Evolutionary conservation across 92 coral and sea anemone genomes (phyloP), one percentile per base, ranked within the genome.

Genomic region (Desmophyllum pertusum): DNA sequence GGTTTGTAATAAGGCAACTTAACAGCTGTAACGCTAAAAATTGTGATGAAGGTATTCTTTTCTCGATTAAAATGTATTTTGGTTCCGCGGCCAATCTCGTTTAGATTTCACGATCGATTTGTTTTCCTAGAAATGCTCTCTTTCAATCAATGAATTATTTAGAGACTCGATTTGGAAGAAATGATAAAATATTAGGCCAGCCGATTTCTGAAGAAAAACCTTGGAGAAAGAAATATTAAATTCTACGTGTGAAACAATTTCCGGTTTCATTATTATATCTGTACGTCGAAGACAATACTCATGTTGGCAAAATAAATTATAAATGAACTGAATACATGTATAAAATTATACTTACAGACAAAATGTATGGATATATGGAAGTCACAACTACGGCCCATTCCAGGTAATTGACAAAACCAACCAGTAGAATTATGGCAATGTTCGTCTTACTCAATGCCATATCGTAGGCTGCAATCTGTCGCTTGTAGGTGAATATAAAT

Each of bases 341-440:
- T 43, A 15, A 50, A 50, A 1, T 14, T 14, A 29, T 71, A 84
- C 95, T 84, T 73, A 89, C 95, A 92, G 88, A 77, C 8, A 37
- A 61, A 43, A 91, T 88, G 45, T 87, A 91, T 5, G 95, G 95
- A 35, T 81, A 91, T 38, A 91, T 81, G 10, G 95, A 84, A 6
- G 95, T 80, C 88, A 91, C 85, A 9, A 91, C 95, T 33, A 91
- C 77, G 2, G 92, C 91, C 95, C 95, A 91, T 73, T 91, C 95
- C 42, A 91, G 48, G 65, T 91, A 91, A 76, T 86, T 91, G 29
- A 91, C 90, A 81, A 91, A 91, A 6, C 92, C 95, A 29, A 91
- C 84, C 21, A 85, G 25, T 50, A 91, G 66, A 33, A 91, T 84
- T 23, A 87, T 85, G 15, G 87, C 70, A 23, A 78, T 62, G 83